Evolutionary conservation across 2,113 vertebrate genomes (phyloP).

Genomic region (Salvelinus namaycush): DNA sequence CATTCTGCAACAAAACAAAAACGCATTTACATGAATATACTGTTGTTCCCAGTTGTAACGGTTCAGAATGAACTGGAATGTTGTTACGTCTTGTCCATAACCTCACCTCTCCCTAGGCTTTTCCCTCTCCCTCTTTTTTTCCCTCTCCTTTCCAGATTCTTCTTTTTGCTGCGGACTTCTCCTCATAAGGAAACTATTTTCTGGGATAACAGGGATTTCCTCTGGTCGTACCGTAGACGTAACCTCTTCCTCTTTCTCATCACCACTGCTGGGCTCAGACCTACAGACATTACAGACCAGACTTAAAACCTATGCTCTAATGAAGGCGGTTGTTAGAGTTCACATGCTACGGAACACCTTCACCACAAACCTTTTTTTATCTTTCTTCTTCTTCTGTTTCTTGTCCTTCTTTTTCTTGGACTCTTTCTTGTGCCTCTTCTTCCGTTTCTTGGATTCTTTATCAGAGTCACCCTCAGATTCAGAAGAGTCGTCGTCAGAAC

Average conservation of each 20-base stretch:
- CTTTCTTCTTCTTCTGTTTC: conserved; percentile 86
- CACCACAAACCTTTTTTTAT: conserved; percentile 75
- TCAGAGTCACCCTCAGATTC: conserved; percentile 86
- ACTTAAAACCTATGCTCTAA: neutral
- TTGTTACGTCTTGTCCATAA: neutral
- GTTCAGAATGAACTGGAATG: neutral
- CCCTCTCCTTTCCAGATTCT: conserved; percentile 79
- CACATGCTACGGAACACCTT: neutral
- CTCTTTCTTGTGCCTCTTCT: conserved; percentile 93
- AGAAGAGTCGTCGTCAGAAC: conserved; percentile 83
- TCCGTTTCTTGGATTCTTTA: conserved; percentile 90
- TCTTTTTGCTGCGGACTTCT: conserved; percentile 89
- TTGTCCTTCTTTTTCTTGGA: conserved; percentile 89
- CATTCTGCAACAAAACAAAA: conserved; percentile 17
- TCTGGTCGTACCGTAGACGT: conserved; percentile 93
- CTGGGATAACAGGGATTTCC: conserved; percentile 94
- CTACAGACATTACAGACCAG: conserved; percentile 57
- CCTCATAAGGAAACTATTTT: conserved; percentile 96
- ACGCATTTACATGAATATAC: neutral
- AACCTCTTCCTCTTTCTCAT: conserved; percentile 86
- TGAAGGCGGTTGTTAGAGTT: too few species aligned
- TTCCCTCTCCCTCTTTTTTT: conserved; percentile 69
- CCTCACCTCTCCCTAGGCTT: conserved; percentile 59
- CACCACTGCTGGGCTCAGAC: conserved; percentile 80
- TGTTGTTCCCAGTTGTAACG: neutral